phyloP scores from a whole-genome alignment of 2,888 invertebrate genomes.

The Drosophila silvestris region DNA sequence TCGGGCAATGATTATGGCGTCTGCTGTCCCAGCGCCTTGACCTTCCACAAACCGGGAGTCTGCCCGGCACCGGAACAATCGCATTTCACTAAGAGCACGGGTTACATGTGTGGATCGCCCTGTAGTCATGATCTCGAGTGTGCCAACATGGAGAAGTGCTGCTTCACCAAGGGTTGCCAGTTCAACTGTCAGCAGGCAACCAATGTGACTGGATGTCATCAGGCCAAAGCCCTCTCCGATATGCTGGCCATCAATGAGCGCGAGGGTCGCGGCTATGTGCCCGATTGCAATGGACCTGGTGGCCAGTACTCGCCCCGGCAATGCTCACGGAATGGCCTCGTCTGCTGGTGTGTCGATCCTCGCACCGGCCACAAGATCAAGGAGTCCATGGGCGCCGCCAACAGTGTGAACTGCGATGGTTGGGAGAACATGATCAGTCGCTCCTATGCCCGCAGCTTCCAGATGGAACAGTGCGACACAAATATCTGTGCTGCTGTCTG shows the following conservation, averaged over 20 bases:
- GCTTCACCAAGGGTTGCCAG: slow-evolving; percentile 90
- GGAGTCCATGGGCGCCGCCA: slow-evolving; percentile 92
- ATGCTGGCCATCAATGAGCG: slow-evolving; percentile 91
- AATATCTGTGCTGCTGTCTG: slow-evolving; percentile 93
- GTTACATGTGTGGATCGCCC: slow-evolving; percentile 87
- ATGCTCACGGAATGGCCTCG: slow-evolving; percentile 93
- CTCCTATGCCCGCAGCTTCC: slow-evolving; percentile 86
- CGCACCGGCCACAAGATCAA: slow-evolving; percentile 91
- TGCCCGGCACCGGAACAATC: slow-evolving; percentile 88
- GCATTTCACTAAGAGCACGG: slow-evolving; percentile 82
- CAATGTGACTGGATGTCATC: slow-evolving; percentile 91
- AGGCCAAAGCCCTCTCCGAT: slow-evolving; percentile 92
- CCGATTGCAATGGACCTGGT: slow-evolving; percentile 90
- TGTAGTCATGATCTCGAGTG: slow-evolving; percentile 93
- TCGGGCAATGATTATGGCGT: slow-evolving; percentile 94
- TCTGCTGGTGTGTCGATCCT: slow-evolving; percentile 94
- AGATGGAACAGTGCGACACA: slow-evolving; percentile 87
- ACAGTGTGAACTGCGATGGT: slow-evolving; percentile 88
- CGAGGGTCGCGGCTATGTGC: slow-evolving; percentile 93
- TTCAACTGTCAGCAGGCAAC: slow-evolving; percentile 90
- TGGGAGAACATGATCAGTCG: slow-evolving; percentile 84
- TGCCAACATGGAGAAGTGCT: slow-evolving; percentile 93
- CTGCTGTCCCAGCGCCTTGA: slow-evolving; percentile 92
- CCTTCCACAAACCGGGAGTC: slow-evolving; percentile 91
- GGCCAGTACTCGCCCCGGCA: slow-evolving; percentile 91